A percentile compares a stretch with the other conserved stretches of the same genome.
phyloP scores from a whole-genome alignment of 2,113 vertebrate genomes.

The Actenoides hombroni region DNA sequence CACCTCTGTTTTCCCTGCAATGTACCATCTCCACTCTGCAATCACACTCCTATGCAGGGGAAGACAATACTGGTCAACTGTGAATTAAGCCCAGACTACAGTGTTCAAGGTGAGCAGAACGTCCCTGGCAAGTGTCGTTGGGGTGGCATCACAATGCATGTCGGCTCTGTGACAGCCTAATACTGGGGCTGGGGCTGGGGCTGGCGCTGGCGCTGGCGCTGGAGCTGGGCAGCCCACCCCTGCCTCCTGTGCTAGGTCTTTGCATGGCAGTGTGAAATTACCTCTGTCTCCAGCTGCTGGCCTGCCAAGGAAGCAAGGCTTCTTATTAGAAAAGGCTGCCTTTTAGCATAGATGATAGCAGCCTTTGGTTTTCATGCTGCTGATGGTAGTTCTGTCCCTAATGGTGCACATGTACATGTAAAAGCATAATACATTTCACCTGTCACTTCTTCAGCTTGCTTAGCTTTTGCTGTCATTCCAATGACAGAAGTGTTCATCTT shows the following conservation, averaged over 20 bases:
- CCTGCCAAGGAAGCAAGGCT: background rate
- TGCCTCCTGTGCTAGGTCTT: background rate
- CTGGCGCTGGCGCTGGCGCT: accelerated
- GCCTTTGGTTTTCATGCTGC: background rate
- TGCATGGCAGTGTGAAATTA: accelerated
- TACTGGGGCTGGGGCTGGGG: background rate
- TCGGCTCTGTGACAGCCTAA: background rate
- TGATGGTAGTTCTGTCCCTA: background rate
- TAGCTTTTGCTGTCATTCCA: background rate
- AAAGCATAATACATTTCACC: background rate
- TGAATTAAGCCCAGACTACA: background rate
- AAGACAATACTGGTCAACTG: background rate
- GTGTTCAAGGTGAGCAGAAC: background rate
- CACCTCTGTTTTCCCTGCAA: background rate
- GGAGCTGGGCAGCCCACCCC: background rate
- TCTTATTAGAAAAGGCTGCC: background rate
- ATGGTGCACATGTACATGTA: background rate
- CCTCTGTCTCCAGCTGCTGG: background rate
- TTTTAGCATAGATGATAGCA: background rate
- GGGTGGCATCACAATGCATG: accelerated
- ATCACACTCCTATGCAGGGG: background rate
- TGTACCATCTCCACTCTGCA: background rate
- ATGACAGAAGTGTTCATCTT: background rate
- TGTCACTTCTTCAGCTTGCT: background rate
- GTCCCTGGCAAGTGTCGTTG: background rate